Evolutionary conservation across 53 echinoderm and acorn worm genomes (phyloP).

Genomic region (Holothuria scabra): DNA sequence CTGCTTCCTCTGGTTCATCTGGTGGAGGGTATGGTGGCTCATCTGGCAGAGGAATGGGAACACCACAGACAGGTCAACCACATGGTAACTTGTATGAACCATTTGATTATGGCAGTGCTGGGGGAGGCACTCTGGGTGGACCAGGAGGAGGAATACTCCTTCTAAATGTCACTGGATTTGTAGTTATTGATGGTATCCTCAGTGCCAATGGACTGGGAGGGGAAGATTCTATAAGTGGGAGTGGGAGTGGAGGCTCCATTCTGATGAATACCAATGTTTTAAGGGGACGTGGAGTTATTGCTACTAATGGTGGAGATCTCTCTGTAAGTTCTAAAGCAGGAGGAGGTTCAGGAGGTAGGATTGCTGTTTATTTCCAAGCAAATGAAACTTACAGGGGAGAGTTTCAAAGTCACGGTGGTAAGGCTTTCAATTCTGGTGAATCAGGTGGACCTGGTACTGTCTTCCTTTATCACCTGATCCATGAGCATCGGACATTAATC

Average conservation of each 20-base stretch:
- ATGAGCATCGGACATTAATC: constrained; percentile 84
- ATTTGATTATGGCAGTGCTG: constrained; percentile 85
- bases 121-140: constrained; percentile 80
- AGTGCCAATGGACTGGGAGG: constrained; percentile 71
- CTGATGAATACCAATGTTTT: constrained; percentile 69
- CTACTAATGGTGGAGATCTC: constrained; percentile 75
- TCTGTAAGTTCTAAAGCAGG: constrained; percentile 48
- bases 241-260: constrained; percentile 89
- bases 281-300: constrained; percentile 71
- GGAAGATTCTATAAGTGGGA: constrained; percentile 58
- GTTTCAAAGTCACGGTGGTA: constrained; percentile 78
- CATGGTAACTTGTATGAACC: constrained; percentile 93
- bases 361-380: constrained; percentile 76
- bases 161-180: constrained; percentile 78
- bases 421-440: constrained; percentile 32
- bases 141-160: constrained; percentile 79
- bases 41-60: constrained; percentile 73
- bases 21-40: constrained; percentile 93
- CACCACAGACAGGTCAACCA: constrained; percentile 79
- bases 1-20: constrained; percentile 65
- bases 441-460: constrained; percentile 88
- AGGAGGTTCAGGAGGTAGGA: constrained; percentile 81
- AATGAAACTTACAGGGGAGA: constrained; percentile 82
- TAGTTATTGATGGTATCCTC: constrained; percentile 75
- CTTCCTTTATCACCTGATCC: constrained; percentile 74